Evolutionary conservation across 2,797 vertebrate species (phyloP).

Genomic region (Syndactyla subalaris): DNA sequence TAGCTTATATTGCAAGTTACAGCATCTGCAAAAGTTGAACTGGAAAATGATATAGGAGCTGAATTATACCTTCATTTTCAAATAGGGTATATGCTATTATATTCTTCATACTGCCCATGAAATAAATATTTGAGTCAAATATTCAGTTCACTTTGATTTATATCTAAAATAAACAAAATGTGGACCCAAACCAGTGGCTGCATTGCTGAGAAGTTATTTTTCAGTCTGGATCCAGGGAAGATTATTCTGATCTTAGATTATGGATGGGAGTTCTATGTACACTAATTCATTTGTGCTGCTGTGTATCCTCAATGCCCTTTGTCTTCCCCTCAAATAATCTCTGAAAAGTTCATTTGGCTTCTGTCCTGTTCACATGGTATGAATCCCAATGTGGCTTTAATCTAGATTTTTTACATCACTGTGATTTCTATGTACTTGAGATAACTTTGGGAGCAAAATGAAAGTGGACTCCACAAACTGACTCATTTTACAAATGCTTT

Average conservation of each 20-base stretch:
- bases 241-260: not conserved
- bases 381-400: not conserved
- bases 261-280: not conserved
- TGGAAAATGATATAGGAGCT: not conserved
- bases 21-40: not conserved
- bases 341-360: not conserved
- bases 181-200: not conserved
- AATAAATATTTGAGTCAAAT: slow-evolving; percentile 40
- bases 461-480: not conserved
- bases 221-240: not conserved
- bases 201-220: not conserved
- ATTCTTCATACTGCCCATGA: slow-evolving; percentile 22
- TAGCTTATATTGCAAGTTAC: not conserved
- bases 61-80: slow-evolving; percentile 9
- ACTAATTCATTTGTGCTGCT: not conserved
- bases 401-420: not conserved
- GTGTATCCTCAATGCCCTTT: not conserved
- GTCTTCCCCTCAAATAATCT: not conserved
- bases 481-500: not conserved
- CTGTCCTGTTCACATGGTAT: not conserved
- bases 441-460: not conserved
- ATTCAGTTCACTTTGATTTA: slow-evolving; percentile 19
- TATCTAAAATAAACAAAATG: not conserved
- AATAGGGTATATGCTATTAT: not conserved
- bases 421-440: not conserved